Percentiles rank a stretch among this genome's conserved stretches.
Conservation (phyloP, 2,888 invertebrate genomes). For the Drosophila atripex region DNA sequence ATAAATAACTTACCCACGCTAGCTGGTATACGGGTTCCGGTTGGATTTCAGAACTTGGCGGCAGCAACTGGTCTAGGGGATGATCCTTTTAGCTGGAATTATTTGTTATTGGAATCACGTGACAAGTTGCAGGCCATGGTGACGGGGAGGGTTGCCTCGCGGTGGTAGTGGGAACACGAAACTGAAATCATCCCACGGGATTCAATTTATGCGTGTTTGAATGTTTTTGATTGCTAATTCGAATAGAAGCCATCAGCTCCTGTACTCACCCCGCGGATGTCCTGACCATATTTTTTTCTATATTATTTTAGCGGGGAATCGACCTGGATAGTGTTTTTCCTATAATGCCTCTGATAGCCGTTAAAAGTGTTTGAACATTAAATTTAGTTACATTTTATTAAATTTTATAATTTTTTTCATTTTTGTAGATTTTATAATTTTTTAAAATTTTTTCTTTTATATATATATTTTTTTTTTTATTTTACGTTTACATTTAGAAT, state of each 20-base stretch:
- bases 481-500: too few relatives aligned
- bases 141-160: constrained; percentile 14
- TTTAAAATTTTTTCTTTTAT: too few relatives aligned
- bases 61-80: constrained; percentile 68
- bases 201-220: constrained; percentile 82
- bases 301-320: constrained; percentile 35
- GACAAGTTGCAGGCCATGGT: constrained; percentile 73
- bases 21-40: constrained; percentile 57
- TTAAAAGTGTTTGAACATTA: too few relatives aligned
- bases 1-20: constrained; percentile 70
- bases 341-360: too few relatives aligned
- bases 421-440: too few relatives aligned
- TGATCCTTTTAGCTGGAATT: constrained; percentile 69
- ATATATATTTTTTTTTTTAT: too few relatives aligned
- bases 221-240: constrained; percentile 82
- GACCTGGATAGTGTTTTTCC: constrained; percentile 35
- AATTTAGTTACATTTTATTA: too few relatives aligned
- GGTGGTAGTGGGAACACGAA: constrained; percentile 58
- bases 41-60: constrained; percentile 38
- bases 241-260: constrained; percentile 65
- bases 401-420: constrained; percentile 25
- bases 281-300: not conserved
- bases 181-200: constrained; percentile 80
- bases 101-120: constrained; percentile 82
- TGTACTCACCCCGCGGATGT: constrained; percentile 6